Evolutionary conservation across 2,888 invertebrate genomes (phyloP).

Genomic region (Diadromus collaris): DNA sequence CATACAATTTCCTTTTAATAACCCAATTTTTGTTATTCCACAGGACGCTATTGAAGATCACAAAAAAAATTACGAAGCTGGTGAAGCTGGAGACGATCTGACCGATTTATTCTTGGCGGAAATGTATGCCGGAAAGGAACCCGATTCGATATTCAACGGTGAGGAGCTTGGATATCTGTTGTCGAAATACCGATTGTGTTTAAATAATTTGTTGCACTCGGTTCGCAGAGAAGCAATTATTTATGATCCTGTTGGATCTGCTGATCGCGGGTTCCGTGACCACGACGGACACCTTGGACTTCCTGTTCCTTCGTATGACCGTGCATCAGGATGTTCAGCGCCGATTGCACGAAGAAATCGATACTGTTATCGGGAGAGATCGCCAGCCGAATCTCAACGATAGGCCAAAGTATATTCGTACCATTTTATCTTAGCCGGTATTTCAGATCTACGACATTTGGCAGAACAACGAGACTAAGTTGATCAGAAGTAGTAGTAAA

Average conservation of each 20-base stretch:
- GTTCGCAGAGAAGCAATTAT: constrained; percentile 84
- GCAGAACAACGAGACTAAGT: background rate
- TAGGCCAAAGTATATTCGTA: constrained; percentile 79
- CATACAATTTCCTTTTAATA: background rate
- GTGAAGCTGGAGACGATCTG: constrained; percentile 81
- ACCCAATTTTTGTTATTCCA: constrained; percentile 12
- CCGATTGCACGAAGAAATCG: constrained; percentile 82
- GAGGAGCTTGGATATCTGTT: constrained; percentile 50
- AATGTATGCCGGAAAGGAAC: constrained; percentile 80
- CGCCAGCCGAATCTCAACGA: constrained; percentile 80
- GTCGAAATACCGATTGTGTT: background rate
- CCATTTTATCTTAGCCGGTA: background rate
- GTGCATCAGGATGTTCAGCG: constrained; percentile 83
- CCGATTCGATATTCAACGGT: constrained; percentile 80
- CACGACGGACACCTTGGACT: constrained; percentile 84
- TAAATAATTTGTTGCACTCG: constrained; percentile 13
- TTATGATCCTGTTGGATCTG: constrained; percentile 85
- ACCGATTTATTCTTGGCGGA: constrained; percentile 85
- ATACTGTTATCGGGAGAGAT: constrained; percentile 78
- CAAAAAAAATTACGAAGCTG: constrained; percentile 79
- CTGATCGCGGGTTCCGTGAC: constrained; percentile 86
- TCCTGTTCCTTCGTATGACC: constrained; percentile 83
- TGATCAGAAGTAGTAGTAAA: no score
- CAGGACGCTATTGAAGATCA: constrained; percentile 83
- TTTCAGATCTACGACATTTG: background rate